These are phyloP conservation scores for Cryptus viduatorius DNA, from an alignment of 2,888 invertebrate species.

Conservation along the genomic window DNA sequence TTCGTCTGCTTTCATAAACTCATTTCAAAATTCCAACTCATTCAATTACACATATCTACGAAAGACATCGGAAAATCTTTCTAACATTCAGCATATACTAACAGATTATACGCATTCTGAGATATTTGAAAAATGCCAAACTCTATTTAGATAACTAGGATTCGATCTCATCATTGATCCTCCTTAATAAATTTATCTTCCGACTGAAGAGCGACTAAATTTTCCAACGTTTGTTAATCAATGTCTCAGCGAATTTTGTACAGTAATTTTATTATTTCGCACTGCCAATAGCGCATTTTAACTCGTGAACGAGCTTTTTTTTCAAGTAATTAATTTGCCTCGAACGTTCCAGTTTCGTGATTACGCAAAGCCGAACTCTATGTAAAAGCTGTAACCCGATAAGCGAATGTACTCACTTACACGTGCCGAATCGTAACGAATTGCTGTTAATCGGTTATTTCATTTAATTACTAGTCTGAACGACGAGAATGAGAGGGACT, in stretches of 20 bases:
- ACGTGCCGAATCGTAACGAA: slow-evolving; percentile 20
- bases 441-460: slow-evolving; percentile 42
- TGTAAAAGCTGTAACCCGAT: background rate
- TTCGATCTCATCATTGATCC: too few species aligned
- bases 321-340: background rate
- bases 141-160: too few species aligned
- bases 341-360: slow-evolving; percentile 24
- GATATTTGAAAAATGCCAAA: too few species aligned
- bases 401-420: slow-evolving; percentile 11
- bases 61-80: too few species aligned
- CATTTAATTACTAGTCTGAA: slow-evolving; percentile 52
- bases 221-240: background rate
- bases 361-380: slow-evolving; percentile 14
- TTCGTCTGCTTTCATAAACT: too few species aligned
- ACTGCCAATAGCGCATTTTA: background rate
- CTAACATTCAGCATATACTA: too few species aligned
- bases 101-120: too few species aligned
- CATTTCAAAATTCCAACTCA: too few species aligned
- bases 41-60: too few species aligned
- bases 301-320: background rate
- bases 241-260: background rate
- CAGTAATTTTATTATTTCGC: too few species aligned
- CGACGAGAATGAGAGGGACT: slow-evolving; percentile 9
- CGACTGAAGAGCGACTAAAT: too few species aligned
- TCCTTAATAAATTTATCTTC: too few species aligned